Evolutionary conservation across 1,140 invertebrate species (phyloP).

Genomic region (Trichonephila inaurata): DNA sequence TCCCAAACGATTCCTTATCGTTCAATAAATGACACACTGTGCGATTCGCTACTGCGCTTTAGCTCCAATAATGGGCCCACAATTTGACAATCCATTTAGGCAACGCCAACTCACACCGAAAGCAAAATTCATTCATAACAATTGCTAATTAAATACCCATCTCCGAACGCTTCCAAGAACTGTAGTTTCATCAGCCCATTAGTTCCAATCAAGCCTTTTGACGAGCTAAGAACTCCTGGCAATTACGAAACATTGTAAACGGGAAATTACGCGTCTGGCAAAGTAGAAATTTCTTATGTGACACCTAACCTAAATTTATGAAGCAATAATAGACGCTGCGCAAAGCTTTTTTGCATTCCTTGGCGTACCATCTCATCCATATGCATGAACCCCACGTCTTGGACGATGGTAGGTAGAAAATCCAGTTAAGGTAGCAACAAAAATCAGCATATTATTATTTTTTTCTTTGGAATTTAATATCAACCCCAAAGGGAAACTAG

Average conservation of each 20-base stretch:
- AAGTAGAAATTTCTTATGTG: not conserved
- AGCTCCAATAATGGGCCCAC: not conserved
- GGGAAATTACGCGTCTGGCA: slow-evolving; percentile 15
- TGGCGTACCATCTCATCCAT: slow-evolving; percentile 32
- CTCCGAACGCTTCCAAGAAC: not conserved
- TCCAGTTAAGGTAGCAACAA: slow-evolving; percentile 42
- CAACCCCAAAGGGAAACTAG: not conserved
- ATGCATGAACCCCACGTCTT: not conserved
- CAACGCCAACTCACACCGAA: slow-evolving; percentile 1
- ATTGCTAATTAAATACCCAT: not conserved
- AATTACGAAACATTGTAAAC: slow-evolving; percentile 18
- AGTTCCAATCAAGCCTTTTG: slow-evolving; percentile 4
- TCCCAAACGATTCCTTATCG: not conserved
- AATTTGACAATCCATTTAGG: not conserved
- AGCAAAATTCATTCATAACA: not conserved
- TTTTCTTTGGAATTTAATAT: slow-evolving; percentile 9
- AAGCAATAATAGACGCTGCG: slow-evolving; percentile 39
- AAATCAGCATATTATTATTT: not conserved
- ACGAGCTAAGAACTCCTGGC: not conserved
- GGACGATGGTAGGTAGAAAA: slow-evolving; percentile 14
- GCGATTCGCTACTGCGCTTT: not conserved
- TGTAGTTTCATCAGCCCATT: not conserved
- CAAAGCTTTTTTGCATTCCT: slow-evolving; percentile 25
- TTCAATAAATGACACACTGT: not conserved
- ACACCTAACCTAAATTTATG: slow-evolving; percentile 44